Base-by-base conservation (phyloP, 2,113 vertebrate genomes). In the Acanthisitta chloris region DNA sequence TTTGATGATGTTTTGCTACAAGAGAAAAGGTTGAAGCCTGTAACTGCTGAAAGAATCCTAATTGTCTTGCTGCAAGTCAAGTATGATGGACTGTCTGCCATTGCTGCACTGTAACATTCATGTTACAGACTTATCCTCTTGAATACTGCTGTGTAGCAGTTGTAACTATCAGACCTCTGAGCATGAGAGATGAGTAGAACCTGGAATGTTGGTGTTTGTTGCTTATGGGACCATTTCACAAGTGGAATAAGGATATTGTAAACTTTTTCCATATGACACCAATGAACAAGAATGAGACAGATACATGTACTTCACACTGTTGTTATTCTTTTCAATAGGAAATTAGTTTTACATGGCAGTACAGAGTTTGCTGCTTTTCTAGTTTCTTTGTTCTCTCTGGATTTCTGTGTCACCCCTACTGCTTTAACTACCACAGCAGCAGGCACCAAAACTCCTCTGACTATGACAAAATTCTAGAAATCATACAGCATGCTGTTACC, bases 71-170 rank as follows among this genome's bases (percentile, higher is more conserved):
- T 81, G 54, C 58, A 45, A 34, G n/a, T 72, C 11, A 59, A 55
- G 61, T 26, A 33, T 17, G 34, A 59, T 33, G 17, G 55, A 19
- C 38, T 17, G 28, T 40, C 33, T 54, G 21, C 21, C 6, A 38
- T n/a, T n/a, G 0, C 16, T 34, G 10, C 34, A 4, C 28, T 29
- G 1, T 14, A 57, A 13, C 0, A 0, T 36, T 20, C 29, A 1
- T 12, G 19, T 24, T 57, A 19, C 36, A 65, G 9, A 1, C 8
- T 72, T 21, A n/a, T 29, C 31, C 18, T 58, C 23, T 82, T 49
- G 46, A 51, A 0, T 10, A 3, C 51, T 40, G 40, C 10, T 65
- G 25, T 11, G 20, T 6, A 19, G 28, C 42, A 43, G 40, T 26
- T 80, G 21, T 38, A 16, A 40, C 34, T 46, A n/a, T 52, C 61